Evolutionary conservation across 2,113 vertebrate species (phyloP).

Genomic region (Pachycephala philippinensis): DNA sequence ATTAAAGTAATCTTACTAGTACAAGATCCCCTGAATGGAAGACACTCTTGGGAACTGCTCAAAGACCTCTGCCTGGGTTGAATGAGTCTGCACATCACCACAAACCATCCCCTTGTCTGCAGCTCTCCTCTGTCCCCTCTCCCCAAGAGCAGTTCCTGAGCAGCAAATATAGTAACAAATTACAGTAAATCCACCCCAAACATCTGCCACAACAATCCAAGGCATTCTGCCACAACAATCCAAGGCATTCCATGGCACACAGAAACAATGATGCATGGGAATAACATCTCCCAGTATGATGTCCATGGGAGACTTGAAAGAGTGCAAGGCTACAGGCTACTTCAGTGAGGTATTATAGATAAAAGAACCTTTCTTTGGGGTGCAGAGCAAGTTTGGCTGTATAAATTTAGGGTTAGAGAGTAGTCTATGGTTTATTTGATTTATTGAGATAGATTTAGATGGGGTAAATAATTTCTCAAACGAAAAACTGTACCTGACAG

Average conservation of each 20-base stretch:
- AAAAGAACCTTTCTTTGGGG: neutral
- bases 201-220: neutral
- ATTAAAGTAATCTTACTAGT: neutral
- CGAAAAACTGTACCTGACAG: neutral
- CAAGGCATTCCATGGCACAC: rapidly evolving
- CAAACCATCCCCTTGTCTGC: rapidly evolving
- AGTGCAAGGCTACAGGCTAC: neutral
- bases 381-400: neutral
- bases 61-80: neutral
- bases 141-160: neutral
- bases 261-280: neutral
- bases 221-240: neutral
- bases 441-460: neutral
- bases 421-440: neutral
- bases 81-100: neutral
- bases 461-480: neutral
- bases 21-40: neutral
- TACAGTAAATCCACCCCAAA: neutral
- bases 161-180: neutral
- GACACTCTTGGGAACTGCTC: neutral
- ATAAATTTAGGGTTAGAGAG: neutral
- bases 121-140: neutral
- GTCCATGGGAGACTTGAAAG: neutral
- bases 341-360: neutral
- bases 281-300: neutral